Evolutionary conservation across 2,888 invertebrate species (phyloP), one percentile per base, ranked within the genome.

Genomic region (Bembecia ichneumoniformis): DNA sequence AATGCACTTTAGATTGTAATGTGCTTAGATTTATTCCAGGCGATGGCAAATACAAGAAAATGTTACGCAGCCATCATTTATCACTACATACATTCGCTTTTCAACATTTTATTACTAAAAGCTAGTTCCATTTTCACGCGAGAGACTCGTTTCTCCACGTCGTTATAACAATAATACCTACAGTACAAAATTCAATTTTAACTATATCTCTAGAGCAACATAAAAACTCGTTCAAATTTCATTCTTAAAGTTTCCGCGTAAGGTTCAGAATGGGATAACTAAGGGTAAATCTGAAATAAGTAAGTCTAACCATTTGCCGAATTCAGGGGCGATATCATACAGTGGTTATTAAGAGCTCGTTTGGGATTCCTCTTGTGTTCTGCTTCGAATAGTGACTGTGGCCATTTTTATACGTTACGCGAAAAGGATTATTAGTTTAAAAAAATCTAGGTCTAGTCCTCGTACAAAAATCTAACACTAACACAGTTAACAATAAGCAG

Each of bases 301-400:
- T 65, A 68, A 68, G 65, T 61, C 64, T 68, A 67, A 61, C 62
- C 70, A 69, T 66, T 73, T 71, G 63, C 64, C 60, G 66, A 73
- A 75, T 74, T 68, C 66, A 62, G 66, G 56, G 60, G 66, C 67
- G 74, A 77, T 82, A 81, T 78, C 73, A 78, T 75, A 77, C 71
- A 67, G 68, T 60, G 67, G 69, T 81, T 84, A 83, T 83, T 83
- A 84, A 82, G 81, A 77, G 77, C 71, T 79, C 77, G 80, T 82
- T 82, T 78, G 77, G 80, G 80, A 82, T 82, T 80, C 79, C 70
- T 63, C 70, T 74, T 70, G 75, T 81, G 82, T 80, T 76, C 65
- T 71, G 68, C 62, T 61, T 54, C n/a, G 44, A 51, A 55, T 50
- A 48, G 45, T 46, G 47, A 44, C 48, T 28, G 52, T 49, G 10